A percentile compares a stretch with the other conserved stretches of the same genome.
Conservation (phyloP, 2,797 vertebrate genomes). For the Sebastiscus tertius region DNA sequence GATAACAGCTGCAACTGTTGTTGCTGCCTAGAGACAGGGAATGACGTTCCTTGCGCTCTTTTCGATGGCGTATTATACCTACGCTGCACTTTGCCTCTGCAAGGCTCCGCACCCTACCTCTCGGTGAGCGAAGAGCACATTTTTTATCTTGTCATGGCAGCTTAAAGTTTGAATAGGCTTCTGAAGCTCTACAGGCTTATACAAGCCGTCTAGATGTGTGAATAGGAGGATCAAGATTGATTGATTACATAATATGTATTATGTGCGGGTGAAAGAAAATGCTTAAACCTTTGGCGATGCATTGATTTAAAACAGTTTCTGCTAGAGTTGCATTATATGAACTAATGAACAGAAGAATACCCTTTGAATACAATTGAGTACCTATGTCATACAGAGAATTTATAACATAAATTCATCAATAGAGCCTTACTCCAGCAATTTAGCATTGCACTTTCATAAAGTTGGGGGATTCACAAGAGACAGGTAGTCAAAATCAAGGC, state of each 20-base stretch:
- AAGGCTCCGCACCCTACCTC: neutral
- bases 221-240: neutral
- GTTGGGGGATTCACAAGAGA: neutral
- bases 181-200: neutral
- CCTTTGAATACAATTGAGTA: neutral
- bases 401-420: neutral
- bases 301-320: neutral
- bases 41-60: neutral
- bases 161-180: neutral
- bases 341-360: neutral
- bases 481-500: neutral
- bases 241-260: neutral
- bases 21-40: too few relatives aligned
- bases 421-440: neutral
- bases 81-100: too few relatives aligned
- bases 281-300: neutral
- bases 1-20: too few relatives aligned
- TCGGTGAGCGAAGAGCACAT: too few relatives aligned
- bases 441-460: neutral
- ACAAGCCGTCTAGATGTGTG: neutral
- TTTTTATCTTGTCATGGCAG: neutral
- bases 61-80: neutral
- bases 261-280: constrained; percentile 1
- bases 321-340: neutral
- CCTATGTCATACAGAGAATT: neutral